Evolutionary conservation across 2,797 vertebrate genomes (phyloP).

Genomic region (Caiman crocodilus): DNA sequence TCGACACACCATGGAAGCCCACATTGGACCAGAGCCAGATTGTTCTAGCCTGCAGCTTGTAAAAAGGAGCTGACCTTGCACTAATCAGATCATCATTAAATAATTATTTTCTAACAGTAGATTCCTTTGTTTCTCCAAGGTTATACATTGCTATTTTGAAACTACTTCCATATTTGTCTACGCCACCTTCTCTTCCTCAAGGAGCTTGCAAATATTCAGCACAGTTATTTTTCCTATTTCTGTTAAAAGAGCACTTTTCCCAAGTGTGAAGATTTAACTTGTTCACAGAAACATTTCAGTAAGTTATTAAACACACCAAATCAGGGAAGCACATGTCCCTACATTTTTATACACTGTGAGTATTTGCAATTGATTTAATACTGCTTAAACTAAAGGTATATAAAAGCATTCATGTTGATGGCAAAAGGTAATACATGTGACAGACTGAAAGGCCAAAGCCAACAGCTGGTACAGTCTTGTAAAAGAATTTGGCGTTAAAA

Average conservation of each 20-base stretch:
- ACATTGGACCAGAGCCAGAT: too few species aligned
- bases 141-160: not conserved
- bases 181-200: not conserved
- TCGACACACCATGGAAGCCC: too few species aligned
- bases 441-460: not conserved
- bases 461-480: not conserved
- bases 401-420: not conserved
- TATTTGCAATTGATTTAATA: rapidly evolving
- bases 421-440: not conserved
- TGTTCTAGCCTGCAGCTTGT: too few species aligned
- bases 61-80: too few species aligned
- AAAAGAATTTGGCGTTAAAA: not conserved
- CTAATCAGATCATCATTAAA: not conserved
- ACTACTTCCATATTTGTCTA: not conserved
- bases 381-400: not conserved
- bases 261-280: not conserved
- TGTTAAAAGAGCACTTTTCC: not conserved
- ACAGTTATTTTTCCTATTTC: not conserved
- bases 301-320: not conserved
- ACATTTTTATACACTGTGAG: not conserved
- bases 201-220: not conserved
- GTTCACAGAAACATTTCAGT: not conserved
- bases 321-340: not conserved
- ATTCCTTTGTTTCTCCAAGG: not conserved
- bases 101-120: not conserved